Base-by-base conservation (phyloP, 2,113 vertebrate genomes). In the Lontra canadensis region DNA sequence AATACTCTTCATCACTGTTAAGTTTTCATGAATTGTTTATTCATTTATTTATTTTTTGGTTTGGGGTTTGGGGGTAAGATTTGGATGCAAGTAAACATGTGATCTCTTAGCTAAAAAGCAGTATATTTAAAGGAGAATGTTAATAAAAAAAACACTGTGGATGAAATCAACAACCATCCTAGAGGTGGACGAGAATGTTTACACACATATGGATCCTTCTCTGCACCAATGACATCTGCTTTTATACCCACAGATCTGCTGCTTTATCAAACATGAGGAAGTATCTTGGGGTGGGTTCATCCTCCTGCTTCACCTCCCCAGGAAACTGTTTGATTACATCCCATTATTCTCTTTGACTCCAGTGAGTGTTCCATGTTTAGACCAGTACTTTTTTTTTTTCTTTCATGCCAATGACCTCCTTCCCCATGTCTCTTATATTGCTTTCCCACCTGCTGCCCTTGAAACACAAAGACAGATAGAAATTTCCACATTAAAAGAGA, bases 291-390 rank as follows among this genome's bases (percentile, higher is more conserved):
- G 9, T 84, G 13, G 8, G 34, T 92, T 94, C 14, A 3, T 69
- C 20, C 81, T 97, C 65, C 82, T 89, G 44, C 67, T 96, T 96
- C 49, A 82, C 63, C 63, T 95, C 34, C 42, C 25, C 78, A 67
- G 59, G 78, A 95, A 94, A 15, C 3, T 47, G 47, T 82, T 92
- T 36, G 90, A 74, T 88, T 93, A 73, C 2, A 93, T 71, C 6
- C 34, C 63, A 44, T 90, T 93, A 93, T 95, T 96, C 57, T 96
- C 49, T 96, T 93, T 96, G 71, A 95, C 65, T 65, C 42, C 57
- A 86, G 88, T 93, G 34, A 10, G 25, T 92, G 63, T 82, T 97
- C 88, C 39, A 67, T 31, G 42, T 21, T 86, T 76, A 93, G n/a
- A 83, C 12, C 71, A 63, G 1, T 39, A 95, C 10, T 67, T 81